Evolutionary conservation across 1,140 invertebrate genomes (phyloP).

Genomic region (Drosophila tani): DNA sequence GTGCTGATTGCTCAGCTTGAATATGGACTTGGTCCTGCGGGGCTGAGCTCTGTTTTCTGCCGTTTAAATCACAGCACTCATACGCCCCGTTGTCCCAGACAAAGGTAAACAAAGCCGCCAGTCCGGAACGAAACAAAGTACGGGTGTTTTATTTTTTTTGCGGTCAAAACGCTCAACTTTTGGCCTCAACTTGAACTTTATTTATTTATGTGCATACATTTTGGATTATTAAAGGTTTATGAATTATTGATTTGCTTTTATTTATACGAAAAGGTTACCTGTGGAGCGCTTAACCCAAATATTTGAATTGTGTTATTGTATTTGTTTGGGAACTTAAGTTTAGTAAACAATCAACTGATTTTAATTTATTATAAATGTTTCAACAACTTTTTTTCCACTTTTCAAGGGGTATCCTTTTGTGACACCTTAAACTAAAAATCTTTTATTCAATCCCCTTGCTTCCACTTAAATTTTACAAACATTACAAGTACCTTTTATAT

Average conservation of each 20-base stretch:
- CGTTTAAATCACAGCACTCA: slow-evolving; percentile 41
- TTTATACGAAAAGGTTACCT: not conserved
- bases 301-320: not conserved
- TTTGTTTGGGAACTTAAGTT: not conserved
- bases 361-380: not conserved
- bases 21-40: slow-evolving; percentile 49
- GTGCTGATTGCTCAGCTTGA: slow-evolving; percentile 64
- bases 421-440: no score
- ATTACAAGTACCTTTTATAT: not conserved
- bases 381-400: no score
- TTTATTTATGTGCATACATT: slow-evolving; percentile 65
- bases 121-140: slow-evolving; percentile 19
- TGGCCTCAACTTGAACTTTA: slow-evolving; percentile 44
- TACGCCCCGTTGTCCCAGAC: slow-evolving; percentile 28
- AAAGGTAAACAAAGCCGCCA: slow-evolving; percentile 55
- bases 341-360: not conserved
- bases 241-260: slow-evolving; percentile 59
- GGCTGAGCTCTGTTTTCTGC: slow-evolving; percentile 21
- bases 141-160: slow-evolving; percentile 3
- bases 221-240: slow-evolving; percentile 41
- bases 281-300: not conserved
- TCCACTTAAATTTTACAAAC: not conserved
- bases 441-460: no score
- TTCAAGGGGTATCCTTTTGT: no score
- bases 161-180: slow-evolving; percentile 49